Base-by-base conservation (phyloP, 2,888 invertebrate genomes). In the Plagiodera versicolora region DNA sequence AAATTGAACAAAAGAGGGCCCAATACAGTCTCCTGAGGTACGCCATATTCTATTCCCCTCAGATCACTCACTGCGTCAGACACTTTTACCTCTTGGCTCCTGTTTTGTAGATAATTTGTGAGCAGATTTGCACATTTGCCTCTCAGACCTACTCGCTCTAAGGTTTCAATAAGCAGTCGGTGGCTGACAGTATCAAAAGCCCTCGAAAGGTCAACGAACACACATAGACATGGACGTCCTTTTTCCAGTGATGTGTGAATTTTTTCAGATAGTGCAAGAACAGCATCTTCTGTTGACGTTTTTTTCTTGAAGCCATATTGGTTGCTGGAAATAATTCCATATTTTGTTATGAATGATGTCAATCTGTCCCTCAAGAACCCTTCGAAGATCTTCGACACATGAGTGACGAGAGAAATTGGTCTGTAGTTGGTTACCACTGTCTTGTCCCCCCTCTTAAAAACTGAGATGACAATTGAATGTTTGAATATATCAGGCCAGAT, bases 341-440 rank as follows among this genome's bases (percentile, higher is more conserved):
- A 39, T 14, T 39, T 39, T 39, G 39, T 54, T 6, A 46, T 18
- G 19, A 46, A 46, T 18, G 28, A 16, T 10, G 20, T 28, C 17
- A 61, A 24, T 56, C 56, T 52, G 24, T 32, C 48, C 53, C 57
- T 56, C 14, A 61, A 19, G 9, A 61, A 32, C 24, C 51, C 53
- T 44, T 57, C 57, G 28, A 53, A 53, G 11, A 56, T 57, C 51
- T 56, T 60, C 32, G 55, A 51, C 14, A 59, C 1, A 54, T 48
- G 30, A 17, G 47, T 39, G 3, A 59, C 30, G 39, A 59, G 30
- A n/a, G 51, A 60, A 24, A 60, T 60, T 14, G 60, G 56, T 45
- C 60, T 35, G 44, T 55, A 56, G 24, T 60, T 56, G 16, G 45
- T 20, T 14, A 60, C 32, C 19, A 48, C 30, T 18, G 44, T 28